Base-by-base conservation (phyloP, 2,113 vertebrate species). In the Podarcis muralis region DNA sequence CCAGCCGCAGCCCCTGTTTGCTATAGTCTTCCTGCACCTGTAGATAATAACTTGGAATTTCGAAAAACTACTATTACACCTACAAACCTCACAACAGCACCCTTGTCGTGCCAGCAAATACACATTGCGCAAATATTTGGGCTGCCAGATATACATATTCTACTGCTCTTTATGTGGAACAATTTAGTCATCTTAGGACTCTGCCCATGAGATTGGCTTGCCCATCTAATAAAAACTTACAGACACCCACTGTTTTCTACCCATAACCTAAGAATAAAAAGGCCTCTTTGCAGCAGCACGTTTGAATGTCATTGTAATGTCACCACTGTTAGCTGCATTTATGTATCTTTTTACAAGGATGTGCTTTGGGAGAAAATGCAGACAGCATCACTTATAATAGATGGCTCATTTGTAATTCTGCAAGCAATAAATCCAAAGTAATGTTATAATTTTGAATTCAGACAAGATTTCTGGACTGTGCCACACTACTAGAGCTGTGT, bases 281-380 rank as follows among this genome's bases (percentile, higher is more conserved):
- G 22, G 48, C n/a, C 43, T 85, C 30, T 25, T 68, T 77, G 87
- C 92, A 90, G 23, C 72, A 86, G 65, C 62, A 90, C 85, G n/a
- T 25, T 76, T 81, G 69, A 53, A 88, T 75, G 59, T 93, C 88
- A 91, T 91, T 90, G 22, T 35, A 84, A 25, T 59, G 27, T 79
- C 57, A 59, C 32, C 77, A 35, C 18, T 30, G 1, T 43, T 90
- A 23, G 22, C 15, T 83, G n/a, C 32, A 30, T 2, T 1, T 11
- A 35, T 15, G 0, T 68, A 5, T 84, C 3, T 84, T 92, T 48
- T 76, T 80, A 75, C 13, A 90, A 27, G n/a, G 15, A 62, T 2
- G 4, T 84, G 11, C 32, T 94, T 75, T 75, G 37, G 90, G 59
- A 9, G 59, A 94, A 94, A 88, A 76, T 13, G 2, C 43, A 0